Evolutionary conservation across 2,113 vertebrate genomes (phyloP), one percentile per base, ranked within the genome.

Genomic region (Rutilus rutilus): DNA sequence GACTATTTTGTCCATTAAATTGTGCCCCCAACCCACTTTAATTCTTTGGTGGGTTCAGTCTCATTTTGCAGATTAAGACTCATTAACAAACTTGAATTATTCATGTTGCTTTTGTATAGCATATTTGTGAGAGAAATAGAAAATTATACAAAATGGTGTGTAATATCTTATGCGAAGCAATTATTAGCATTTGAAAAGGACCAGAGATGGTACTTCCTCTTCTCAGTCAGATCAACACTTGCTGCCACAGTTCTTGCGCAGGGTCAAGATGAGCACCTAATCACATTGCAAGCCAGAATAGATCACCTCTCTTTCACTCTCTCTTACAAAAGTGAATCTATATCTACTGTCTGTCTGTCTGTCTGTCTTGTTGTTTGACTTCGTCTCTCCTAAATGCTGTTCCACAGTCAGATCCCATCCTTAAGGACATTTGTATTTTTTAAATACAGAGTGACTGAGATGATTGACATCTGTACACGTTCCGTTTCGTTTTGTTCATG

Each of bases 41-140:
- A 47, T 76, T 71, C 8, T 59, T 83, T 62, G 11, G 19, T 25
- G 21, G 27, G 78, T 42, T 52, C 11, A 69, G 10, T 52, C 9
- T 52, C 57, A 54, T 33, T 78, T 59, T 69, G 79, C 8, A 82
- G 69, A 74, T 69, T 77, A 57, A 73, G 45, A 78, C 75, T 78
- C 30, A 77, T 67, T 78, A 52, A 76, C 42, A n/a, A 42, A 47
- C 39, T 45, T 75, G 17, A 88, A 84, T 86, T 59, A 84, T 84
- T 78, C 36, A 86, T 60, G 12, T 64, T 33, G 21, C 64, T 36
- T n/a, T 42, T 50, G 23, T 45, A 69, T 54, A n/a, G 62, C 59
- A 78, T 3, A 59, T 62, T 73, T 59, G 52, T 50, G 12, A 12
- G 30, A 75, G 42, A 62, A 52, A 65, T 8, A 7, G 19, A 8